Conservation (phyloP, 37 sponge, comb jelly and placozoan species). For the Crambe crambe region DNA sequence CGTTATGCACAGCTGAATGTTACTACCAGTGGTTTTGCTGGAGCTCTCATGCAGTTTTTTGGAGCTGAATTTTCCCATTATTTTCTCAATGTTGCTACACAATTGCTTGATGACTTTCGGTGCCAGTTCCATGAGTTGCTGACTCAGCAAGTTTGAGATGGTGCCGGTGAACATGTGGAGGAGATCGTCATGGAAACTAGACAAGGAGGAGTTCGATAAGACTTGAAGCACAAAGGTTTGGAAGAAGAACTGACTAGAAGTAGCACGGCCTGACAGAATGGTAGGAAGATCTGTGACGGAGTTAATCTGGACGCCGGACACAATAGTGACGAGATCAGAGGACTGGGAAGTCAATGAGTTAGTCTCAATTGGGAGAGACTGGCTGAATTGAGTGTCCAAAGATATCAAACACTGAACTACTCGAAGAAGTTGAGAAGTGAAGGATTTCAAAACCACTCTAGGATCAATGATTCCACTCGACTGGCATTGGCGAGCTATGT, state of each 20-base stretch:
- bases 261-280: constrained; percentile 19
- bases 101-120: constrained; percentile 32
- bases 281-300: background rate
- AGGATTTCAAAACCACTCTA: background rate
- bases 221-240: constrained; percentile 12
- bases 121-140: constrained; percentile 43
- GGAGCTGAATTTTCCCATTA: background rate
- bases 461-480: background rate
- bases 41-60: background rate
- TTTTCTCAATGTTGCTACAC: constrained; percentile 21
- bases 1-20: background rate
- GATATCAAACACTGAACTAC: constrained; percentile 23
- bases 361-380: background rate
- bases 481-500: background rate
- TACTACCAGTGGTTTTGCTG: background rate
- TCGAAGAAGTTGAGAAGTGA: constrained; percentile 22
- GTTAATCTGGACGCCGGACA: background rate
- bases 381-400: constrained; percentile 34
- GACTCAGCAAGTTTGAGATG: constrained; percentile 22
- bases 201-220: constrained; percentile 10
- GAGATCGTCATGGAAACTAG: constrained; percentile 18
- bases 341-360: constrained; percentile 8
- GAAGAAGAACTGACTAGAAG: constrained; percentile 54
- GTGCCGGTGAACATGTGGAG: constrained; percentile 26
- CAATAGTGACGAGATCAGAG: background rate